These are phyloP conservation scores for Myotis vivesi DNA, from an alignment of 2,797 vertebrate species.

Conservation along the genomic window DNA sequence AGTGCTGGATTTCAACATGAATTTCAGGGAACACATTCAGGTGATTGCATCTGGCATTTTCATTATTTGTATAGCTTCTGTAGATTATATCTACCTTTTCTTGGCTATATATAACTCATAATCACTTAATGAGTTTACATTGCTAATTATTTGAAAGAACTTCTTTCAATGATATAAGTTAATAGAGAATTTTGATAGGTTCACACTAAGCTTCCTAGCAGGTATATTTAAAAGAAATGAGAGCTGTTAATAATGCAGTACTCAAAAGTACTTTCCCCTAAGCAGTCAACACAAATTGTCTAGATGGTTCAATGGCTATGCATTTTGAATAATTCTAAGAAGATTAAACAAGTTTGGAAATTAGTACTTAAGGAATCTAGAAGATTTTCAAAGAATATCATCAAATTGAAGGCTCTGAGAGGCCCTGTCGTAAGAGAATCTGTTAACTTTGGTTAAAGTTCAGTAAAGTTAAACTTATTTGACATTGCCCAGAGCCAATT, in stretches of 20 bases:
- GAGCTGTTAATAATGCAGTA: background rate
- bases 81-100: constrained; percentile 11
- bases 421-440: background rate
- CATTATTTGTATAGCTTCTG: background rate
- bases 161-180: background rate
- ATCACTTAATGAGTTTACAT: background rate
- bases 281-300: background rate
- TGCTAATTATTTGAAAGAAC: background rate
- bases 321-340: background rate
- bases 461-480: background rate
- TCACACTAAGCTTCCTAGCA: background rate
- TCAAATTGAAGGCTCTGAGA: background rate
- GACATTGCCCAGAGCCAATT: background rate
- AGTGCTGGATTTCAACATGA: background rate
- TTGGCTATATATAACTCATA: background rate
- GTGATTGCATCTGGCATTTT: background rate
- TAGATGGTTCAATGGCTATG: background rate
- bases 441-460: background rate
- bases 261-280: background rate
- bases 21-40: background rate
- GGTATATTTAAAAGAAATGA: background rate
- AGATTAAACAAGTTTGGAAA: background rate
- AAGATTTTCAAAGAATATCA: background rate
- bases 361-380: background rate
- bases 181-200: background rate